Evolutionary conservation across 2,888 invertebrate genomes (phyloP).

Genomic region (Halocaridina rubra): DNA sequence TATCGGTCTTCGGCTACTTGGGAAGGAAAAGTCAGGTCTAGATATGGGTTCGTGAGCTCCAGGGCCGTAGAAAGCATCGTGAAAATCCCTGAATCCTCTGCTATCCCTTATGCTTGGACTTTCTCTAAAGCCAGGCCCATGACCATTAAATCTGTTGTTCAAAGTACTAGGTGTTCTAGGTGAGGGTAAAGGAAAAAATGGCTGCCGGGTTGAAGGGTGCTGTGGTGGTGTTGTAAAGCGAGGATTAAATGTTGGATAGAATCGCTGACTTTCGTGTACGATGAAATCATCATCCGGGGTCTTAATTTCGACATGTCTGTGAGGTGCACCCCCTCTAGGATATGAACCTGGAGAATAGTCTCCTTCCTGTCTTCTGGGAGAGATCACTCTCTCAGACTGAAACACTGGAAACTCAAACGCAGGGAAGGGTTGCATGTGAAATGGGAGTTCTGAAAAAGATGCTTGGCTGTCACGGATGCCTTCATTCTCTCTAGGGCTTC

Average conservation of each 20-base stretch:
- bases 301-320: background rate
- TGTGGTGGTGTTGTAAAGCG: background rate
- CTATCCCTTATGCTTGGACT: conserved; percentile 24
- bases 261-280: conserved; percentile 42
- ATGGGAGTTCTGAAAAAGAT: background rate
- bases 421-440: conserved; percentile 29
- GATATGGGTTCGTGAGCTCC: conserved; percentile 13
- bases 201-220: conserved; percentile 10
- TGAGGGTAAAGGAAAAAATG: conserved; percentile 35
- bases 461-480: background rate
- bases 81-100: conserved; percentile 46
- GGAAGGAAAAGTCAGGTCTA: conserved; percentile 23
- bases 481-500: background rate
- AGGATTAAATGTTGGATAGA: conserved; percentile 38
- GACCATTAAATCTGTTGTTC: conserved; percentile 19
- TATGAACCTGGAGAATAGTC: background rate
- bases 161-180: conserved; percentile 18
- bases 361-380: background rate
- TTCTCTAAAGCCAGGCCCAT: conserved; percentile 29
- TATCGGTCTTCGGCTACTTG: conserved; percentile 13
- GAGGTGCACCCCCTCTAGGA: background rate
- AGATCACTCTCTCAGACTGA: background rate
- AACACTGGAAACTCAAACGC: conserved; percentile 30
- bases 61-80: conserved; percentile 42
- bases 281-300: conserved; percentile 20